Evolutionary conservation across 2,888 invertebrate species (phyloP), one percentile per base, ranked within the genome.

Genomic region (Macroteleia sp.): DNA sequence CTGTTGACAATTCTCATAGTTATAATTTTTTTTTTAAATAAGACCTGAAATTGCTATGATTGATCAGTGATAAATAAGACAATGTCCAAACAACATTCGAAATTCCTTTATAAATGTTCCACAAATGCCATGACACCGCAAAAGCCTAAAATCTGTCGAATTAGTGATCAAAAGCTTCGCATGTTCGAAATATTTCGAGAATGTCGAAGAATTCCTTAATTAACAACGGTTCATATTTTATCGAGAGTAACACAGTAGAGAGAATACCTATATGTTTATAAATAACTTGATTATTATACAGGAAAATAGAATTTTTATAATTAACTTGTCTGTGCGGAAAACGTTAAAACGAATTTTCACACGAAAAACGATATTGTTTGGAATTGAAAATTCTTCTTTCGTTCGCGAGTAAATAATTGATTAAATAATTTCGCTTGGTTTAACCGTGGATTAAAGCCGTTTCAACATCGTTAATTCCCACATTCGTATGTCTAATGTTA

Each of bases 151-250:
- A 44, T 67, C 16, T 32, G 22, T 19, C 41, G 41, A 25, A 52
- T 20, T 14, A 8, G 9, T 34, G 59, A 61, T 66, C 74, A 61
- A 54, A 54, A 34, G 39, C 42, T 12, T 16, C 25, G n/a, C 46
- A 46, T 44, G 54, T 64, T 59, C 19, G 14, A 19, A 19, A n/a
- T 54, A 74, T 74, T 54, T 52, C 3, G 19, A 46, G 61, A 67
- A 67, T 75, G 50, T 59, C 17, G 6, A 44, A 54, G 74, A 74
- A 66, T 66, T 64, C 36, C 46, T 74, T 74, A 59, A 67, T 74
- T 74, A 74, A 52, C 44, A 32, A 36, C 42, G 34, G 19, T 48
- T 48, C 41, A 42, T 36, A 61, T 69, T 75, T 62, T 56, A 46
- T 41, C 36, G 14, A 32, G 48, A 14, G 30, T 9, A 39, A 59